Evolutionary conservation across 2,113 vertebrate genomes (phyloP).

Genomic region (Orthochromis indermauri): DNA sequence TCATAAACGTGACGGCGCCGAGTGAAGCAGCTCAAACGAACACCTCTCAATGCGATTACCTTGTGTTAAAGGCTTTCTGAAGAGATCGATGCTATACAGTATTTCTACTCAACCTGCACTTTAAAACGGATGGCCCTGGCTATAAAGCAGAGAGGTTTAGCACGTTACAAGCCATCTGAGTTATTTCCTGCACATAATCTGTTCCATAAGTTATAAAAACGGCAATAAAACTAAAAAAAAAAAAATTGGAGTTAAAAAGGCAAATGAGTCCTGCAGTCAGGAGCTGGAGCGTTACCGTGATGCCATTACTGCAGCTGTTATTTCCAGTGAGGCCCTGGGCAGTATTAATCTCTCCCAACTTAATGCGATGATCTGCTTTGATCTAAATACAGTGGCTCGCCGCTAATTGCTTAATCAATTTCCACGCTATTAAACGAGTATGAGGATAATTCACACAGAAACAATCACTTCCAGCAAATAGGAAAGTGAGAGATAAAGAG

Average conservation of each 20-base stretch:
- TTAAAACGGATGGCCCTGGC: background rate
- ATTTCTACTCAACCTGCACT: background rate
- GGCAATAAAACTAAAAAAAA: background rate
- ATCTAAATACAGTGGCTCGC: constrained; percentile 23
- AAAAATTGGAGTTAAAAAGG: background rate
- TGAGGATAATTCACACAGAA: constrained; percentile 26
- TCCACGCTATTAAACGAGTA: constrained; percentile 9
- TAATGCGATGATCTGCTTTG: constrained; percentile 33
- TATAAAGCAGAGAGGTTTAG: background rate
- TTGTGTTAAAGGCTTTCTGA: background rate
- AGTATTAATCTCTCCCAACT: background rate
- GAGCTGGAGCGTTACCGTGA: background rate
- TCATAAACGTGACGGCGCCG: background rate
- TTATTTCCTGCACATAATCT: background rate
- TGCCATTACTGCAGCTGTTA: background rate
- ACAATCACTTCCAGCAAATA: constrained; percentile 20
- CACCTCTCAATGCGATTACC: background rate
- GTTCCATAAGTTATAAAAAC: background rate
- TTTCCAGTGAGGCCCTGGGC: background rate
- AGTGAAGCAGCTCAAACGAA: background rate
- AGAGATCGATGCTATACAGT: background rate
- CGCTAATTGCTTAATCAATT: constrained; percentile 49
- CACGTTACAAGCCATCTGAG: background rate
- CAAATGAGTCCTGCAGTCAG: background rate
- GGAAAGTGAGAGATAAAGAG: background rate